Base-by-base conservation (phyloP, 2,113 vertebrate species). In the Crotalus viridis region DNA sequence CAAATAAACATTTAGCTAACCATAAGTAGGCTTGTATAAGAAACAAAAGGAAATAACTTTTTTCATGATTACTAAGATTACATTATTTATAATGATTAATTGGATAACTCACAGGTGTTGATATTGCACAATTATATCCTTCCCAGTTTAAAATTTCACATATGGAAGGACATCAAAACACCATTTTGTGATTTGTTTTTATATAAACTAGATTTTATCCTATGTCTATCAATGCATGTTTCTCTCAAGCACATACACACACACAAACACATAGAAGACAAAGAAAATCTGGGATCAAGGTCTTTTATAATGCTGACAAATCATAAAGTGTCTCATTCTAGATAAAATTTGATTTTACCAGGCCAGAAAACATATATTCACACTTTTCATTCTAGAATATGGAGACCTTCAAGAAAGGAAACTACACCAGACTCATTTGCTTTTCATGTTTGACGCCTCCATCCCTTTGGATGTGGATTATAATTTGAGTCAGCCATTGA, bases 381-480 rank as follows among this genome's bases (percentile, higher is more conserved):
- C 57, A 94, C 91, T 52, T 91, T 6, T n/a, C 90, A n/a, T 64
- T 86, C 57, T 96, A 92, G 28, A 10, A 93, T 92, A 90, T 89
- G 43, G 28, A 43, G 22, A 90, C 90, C 43, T 93, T 93, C 92
- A 86, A 56, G 87, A 86, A 86, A 26, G 59, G n/a, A 92, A 81
- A 51, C 91, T 24, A 88, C 6, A 10, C 13, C 46, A 90, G 89
- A 19, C 28, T 92, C 89, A 94, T 92, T n/a, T 90, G 90, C 61
- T n/a, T 74, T 91, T 98, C 96, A 98, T 93, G 96, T 97, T 96
- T 98, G 98, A 95, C 95, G 98, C 90, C 97, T 98, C 98, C 98
- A 99, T 56, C 97, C 98, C 92, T 96, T 98, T 87, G 97, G 98
- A 95, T 98, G 97, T 93, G 97, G 97, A 90, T 98, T 98, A 95